Percentiles rank a stretch among this genome's conserved stretches.
These are phyloP conservation scores for Penaeus indicus DNA, from an alignment of 1,140 invertebrate genomes.

Conservation along the genomic window DNA sequence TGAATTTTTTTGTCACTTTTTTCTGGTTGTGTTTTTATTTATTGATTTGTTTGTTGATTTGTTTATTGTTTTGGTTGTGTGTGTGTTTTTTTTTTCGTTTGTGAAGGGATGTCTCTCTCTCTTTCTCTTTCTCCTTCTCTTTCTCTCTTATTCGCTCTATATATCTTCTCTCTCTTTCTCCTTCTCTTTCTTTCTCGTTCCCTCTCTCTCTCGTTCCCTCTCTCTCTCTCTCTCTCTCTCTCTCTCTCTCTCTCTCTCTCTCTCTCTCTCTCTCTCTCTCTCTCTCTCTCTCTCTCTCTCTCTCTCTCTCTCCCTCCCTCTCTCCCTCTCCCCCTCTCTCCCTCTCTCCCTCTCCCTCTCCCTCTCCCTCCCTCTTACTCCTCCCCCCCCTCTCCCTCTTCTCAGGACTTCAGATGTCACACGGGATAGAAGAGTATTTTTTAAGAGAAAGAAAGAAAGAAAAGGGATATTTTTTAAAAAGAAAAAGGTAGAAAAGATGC, in stretches of 20 bases:
- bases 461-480: not conserved
- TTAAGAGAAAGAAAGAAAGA: not conserved
- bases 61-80: too few species aligned
- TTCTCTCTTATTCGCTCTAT: not conserved
- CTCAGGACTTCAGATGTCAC: not conserved
- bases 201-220: not conserved
- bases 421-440: not conserved
- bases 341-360: not conserved
- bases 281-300: not conserved
- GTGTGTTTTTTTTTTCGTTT: conserved; percentile 31
- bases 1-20: not conserved
- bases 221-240: not conserved
- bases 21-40: not conserved
- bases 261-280: not conserved
- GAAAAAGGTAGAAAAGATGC: too few species aligned
- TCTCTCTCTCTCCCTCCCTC: not conserved
- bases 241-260: conserved; percentile 11
- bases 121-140: not conserved
- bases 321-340: not conserved
- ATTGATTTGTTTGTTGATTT: too few species aligned
- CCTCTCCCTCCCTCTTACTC: not conserved
- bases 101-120: not conserved
- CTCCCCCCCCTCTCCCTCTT: not conserved
- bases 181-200: not conserved
- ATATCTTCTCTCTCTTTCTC: not conserved